Evolutionary conservation across 2,113 vertebrate genomes (phyloP), one percentile per base, ranked within the genome.

Genomic region (Delphinus delphis): DNA sequence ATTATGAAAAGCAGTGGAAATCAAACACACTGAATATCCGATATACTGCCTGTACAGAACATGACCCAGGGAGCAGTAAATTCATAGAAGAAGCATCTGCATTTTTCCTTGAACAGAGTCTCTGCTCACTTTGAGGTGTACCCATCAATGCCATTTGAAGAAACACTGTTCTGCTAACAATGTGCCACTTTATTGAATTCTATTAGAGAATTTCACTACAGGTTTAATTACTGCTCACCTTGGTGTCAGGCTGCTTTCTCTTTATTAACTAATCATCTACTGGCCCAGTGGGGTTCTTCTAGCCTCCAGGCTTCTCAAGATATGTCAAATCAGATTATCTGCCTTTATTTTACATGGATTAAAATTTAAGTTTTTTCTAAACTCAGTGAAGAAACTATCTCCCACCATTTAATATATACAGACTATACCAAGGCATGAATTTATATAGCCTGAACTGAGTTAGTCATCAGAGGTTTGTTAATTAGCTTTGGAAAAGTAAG

Each of bases 181-280:
- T 47, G 65, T 86, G 88, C 47, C 41, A 70, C 83, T 96, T 90
- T 73, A 77, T 92, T 95, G 80, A 96, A 97, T 98, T 97, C 93
- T 97, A 50, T 96, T 90, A 41, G 41, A 4, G 0, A 74, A 91
- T 88, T 96, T 97, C 95, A 92, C 95, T 97, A 47, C 88, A 97
- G 97, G 96, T 98, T 98, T 98, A 98, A 97, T 98, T 97, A 98
- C 97, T 7, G 0, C 65, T 98, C 81, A 97, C 97, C 94, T 97
- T 86, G 79, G 88, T 79, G 79, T 97, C 94, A 12, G 21, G 88
- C 85, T 96, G 88, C 28, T 97, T 98, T 98, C 83, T 87, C 97
- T 88, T 98, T 98, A 97, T 98, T 98, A 98, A 97, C 96, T 97
- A 98, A 98, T 98, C 92, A 97, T 96, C 87, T 90, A 1, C 50